These are phyloP conservation scores for Pipistrellus kuhlii DNA, from an alignment of 2,797 vertebrate genomes.

Conservation along the genomic window DNA sequence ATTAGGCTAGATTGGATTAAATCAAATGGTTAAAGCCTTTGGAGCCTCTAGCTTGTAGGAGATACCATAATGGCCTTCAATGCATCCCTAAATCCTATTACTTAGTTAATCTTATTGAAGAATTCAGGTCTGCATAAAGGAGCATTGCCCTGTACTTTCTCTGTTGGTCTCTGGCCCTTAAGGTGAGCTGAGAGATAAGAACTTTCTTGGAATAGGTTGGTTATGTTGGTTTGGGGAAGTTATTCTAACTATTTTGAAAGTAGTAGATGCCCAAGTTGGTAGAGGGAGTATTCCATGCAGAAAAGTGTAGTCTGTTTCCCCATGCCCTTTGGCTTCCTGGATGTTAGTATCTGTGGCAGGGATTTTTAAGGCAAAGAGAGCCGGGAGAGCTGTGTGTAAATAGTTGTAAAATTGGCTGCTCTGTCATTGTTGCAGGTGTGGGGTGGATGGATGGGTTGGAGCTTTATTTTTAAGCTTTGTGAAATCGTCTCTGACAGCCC, in stretches of 20 bases:
- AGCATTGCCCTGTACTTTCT: conserved; percentile 79
- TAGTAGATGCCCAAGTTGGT: not conserved
- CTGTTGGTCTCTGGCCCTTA: conserved; percentile 79
- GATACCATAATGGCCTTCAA: conserved; percentile 86
- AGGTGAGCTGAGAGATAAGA: conserved; percentile 74
- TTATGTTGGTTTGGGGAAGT: conserved; percentile 54
- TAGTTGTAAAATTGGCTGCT: not conserved
- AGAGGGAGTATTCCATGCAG: not conserved
- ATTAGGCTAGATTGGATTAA: conserved; percentile 89
- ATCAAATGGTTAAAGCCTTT: conserved; percentile 85
- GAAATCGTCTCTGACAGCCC: not conserved
- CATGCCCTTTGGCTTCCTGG: not conserved
- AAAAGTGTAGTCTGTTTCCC: not conserved
- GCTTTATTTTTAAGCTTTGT: conserved; percentile 61
- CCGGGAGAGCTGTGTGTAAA: not conserved
- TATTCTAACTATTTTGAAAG: conserved; percentile 49
- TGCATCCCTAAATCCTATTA: conserved; percentile 89
- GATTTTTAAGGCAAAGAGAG: not conserved
- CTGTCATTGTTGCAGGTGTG: not conserved
- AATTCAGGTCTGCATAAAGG: conserved; percentile 85
- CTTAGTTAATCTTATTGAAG: conserved; percentile 87
- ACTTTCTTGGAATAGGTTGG: conserved; percentile 58
- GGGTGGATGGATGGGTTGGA: not conserved
- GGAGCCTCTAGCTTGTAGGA: conserved; percentile 84
- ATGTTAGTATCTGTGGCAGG: not conserved